Conservation (phyloP, 2,888 invertebrate species). For the Lymantria dispar region DNA sequence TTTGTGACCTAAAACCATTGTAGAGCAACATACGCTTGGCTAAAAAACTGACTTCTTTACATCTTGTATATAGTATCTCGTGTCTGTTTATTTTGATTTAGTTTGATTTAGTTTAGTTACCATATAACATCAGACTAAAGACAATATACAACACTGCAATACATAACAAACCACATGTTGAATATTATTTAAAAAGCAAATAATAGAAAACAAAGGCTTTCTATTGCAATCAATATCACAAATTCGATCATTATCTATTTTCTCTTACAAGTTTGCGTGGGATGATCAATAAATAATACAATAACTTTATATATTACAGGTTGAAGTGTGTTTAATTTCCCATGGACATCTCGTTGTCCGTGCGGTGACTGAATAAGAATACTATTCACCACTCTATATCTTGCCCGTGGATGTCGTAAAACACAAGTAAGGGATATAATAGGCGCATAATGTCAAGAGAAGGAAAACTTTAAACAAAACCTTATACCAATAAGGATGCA, state of each 20-base stretch:
- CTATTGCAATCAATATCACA: constrained; percentile 36
- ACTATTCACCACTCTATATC: too few relatives aligned
- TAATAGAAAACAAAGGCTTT: constrained; percentile 37
- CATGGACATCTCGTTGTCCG: too few relatives aligned
- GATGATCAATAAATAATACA: constrained; percentile 7
- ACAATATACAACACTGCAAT: background rate
- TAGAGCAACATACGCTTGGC: constrained; percentile 17
- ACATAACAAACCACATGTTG: constrained; percentile 3
- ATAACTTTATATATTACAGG: too few relatives aligned
- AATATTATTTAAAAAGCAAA: constrained; percentile 21
- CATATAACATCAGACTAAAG: background rate
- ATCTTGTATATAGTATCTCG: constrained; percentile 13
- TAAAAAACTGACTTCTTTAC: constrained; percentile 22
- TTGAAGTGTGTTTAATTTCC: too few relatives aligned
- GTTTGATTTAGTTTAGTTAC: too few relatives aligned
- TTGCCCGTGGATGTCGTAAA: too few relatives aligned
- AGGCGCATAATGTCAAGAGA: too few relatives aligned
- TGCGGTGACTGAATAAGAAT: too few relatives aligned
- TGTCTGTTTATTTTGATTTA: background rate
- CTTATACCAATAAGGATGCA: too few relatives aligned
- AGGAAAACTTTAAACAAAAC: too few relatives aligned
- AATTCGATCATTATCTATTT: constrained; percentile 34
- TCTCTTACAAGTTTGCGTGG: constrained; percentile 36
- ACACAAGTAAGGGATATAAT: too few relatives aligned
- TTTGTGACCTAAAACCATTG: constrained; percentile 50